Evolutionary conservation across 2,797 vertebrate species (phyloP).

Genomic region (Melanotaenia nigrans): DNA sequence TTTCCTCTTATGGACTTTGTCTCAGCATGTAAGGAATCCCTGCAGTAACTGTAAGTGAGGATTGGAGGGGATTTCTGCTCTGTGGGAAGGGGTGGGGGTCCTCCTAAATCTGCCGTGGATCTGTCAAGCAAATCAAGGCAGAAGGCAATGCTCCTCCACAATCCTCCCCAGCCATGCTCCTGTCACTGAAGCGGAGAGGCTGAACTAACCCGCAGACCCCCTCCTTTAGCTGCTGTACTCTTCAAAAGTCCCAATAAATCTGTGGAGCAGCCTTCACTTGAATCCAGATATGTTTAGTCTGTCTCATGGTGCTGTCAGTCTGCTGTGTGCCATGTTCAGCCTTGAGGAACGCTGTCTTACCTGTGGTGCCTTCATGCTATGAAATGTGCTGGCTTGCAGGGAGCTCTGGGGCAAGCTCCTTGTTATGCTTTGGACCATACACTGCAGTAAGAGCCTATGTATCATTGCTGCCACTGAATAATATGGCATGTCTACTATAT

Average conservation of each 20-base stretch:
- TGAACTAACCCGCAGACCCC: slow-evolving; percentile 48
- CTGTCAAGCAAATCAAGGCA: slow-evolving; percentile 69
- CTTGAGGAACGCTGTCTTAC: slow-evolving; percentile 38
- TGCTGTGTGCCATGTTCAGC: slow-evolving; percentile 23
- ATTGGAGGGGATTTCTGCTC: slow-evolving; percentile 72
- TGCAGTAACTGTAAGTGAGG: slow-evolving; percentile 53
- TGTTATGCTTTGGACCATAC: slow-evolving; percentile 18
- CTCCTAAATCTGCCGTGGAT: slow-evolving; percentile 63
- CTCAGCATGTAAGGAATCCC: slow-evolving; percentile 49
- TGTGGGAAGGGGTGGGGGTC: slow-evolving; percentile 65
- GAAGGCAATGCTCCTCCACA: slow-evolving; percentile 58
- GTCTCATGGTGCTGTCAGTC: slow-evolving; percentile 31
- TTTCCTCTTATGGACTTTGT: slow-evolving; percentile 45
- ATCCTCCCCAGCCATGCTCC: slow-evolving; percentile 52
- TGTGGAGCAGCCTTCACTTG: slow-evolving; percentile 27
- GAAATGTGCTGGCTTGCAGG: slow-evolving; percentile 25
- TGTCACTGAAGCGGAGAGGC: slow-evolving; percentile 55
- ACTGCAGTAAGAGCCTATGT: slow-evolving; percentile 1
- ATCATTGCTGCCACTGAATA: neutral
- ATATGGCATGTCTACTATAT: neutral
- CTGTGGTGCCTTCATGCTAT: slow-evolving; percentile 32
- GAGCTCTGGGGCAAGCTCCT: slow-evolving; percentile 27
- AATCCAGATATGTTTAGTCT: slow-evolving; percentile 58
- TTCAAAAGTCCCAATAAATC: slow-evolving; percentile 37
- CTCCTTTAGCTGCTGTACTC: slow-evolving; percentile 14